Evolutionary conservation across 2,113 vertebrate species (phyloP).

Genomic region (Arothron firmamentum): DNA sequence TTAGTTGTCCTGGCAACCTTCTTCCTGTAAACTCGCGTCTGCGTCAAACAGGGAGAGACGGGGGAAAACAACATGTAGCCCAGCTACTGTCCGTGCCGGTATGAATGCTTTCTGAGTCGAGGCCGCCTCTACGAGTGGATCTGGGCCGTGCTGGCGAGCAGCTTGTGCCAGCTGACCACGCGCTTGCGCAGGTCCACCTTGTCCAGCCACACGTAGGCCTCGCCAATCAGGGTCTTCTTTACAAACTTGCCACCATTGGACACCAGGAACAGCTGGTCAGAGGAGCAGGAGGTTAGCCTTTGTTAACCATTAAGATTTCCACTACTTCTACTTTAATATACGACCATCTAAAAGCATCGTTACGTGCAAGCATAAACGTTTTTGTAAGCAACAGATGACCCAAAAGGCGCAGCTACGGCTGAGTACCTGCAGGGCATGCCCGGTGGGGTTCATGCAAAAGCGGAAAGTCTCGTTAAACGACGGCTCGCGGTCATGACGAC

Average conservation of each 20-base stretch:
- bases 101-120: not conserved
- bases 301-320: not conserved
- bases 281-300: not conserved
- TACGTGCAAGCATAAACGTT: no score
- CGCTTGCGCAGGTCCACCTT: constrained; percentile 98
- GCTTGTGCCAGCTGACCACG: constrained; percentile 98
- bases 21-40: constrained; percentile 64
- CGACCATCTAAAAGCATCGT: no score
- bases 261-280: constrained; percentile 88
- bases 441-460: constrained; percentile 92
- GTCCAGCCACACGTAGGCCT: constrained; percentile 98
- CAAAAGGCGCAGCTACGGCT: no score
- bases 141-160: constrained; percentile 89
- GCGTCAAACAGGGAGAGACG: constrained; percentile 24
- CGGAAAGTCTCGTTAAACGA: constrained; percentile 98
- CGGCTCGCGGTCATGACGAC: constrained; percentile 95
- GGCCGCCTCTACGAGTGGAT: constrained; percentile 77
- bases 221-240: constrained; percentile 98
- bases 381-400: no score
- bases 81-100: not conserved
- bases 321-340: no score
- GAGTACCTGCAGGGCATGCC: constrained; percentile 75
- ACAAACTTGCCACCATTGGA: constrained; percentile 98
- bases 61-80: constrained; percentile 1
- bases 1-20: constrained; percentile 55